Percentiles rank a stretch among this genome's conserved stretches.
phyloP scores from a whole-genome alignment of 2,888 invertebrate species.

The Hirtodrosophila histrioides region DNA sequence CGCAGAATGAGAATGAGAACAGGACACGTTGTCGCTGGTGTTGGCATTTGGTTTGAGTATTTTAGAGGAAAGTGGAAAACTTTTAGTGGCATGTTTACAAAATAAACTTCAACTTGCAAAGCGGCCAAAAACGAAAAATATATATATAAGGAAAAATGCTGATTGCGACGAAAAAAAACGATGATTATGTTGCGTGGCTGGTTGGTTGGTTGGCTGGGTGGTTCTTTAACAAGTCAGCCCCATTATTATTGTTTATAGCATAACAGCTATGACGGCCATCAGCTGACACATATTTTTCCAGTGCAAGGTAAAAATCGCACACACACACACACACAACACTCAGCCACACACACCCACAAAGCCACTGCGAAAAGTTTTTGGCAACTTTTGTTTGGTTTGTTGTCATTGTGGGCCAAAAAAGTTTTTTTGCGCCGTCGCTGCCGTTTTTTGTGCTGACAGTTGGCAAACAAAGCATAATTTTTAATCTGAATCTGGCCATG shows the following conservation, averaged over 20 bases:
- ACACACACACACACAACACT: neutral
- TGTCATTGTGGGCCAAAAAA: slow-evolving; percentile 66
- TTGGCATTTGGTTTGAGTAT: slow-evolving; percentile 76
- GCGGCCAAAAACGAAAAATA: slow-evolving; percentile 31
- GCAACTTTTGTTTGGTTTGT: slow-evolving; percentile 71
- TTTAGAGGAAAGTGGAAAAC: slow-evolving; percentile 79
- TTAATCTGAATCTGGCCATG: slow-evolving; percentile 74
- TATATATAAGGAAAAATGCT: slow-evolving; percentile 64
- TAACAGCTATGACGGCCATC: slow-evolving; percentile 55
- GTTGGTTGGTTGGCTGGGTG: neutral
- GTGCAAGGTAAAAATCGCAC: slow-evolving; percentile 57
- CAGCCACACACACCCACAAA: slow-evolving; percentile 3
- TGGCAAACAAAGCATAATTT: slow-evolving; percentile 80
- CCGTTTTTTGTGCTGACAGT: slow-evolving; percentile 75
- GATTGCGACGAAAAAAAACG: slow-evolving; percentile 54
- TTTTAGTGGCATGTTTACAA: slow-evolving; percentile 80
- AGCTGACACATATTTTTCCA: slow-evolving; percentile 67
- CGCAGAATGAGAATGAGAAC: slow-evolving; percentile 11
- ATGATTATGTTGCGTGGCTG: slow-evolving; percentile 63
- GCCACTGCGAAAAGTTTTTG: slow-evolving; percentile 42
- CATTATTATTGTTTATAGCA: slow-evolving; percentile 48
- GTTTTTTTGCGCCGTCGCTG: slow-evolving; percentile 40
- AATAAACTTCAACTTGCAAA: slow-evolving; percentile 74
- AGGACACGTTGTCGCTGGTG: slow-evolving; percentile 69
- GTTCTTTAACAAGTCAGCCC: slow-evolving; percentile 20